Evolutionary conservation across 2,113 vertebrate genomes (phyloP).

Genomic region (Abramis brama): DNA sequence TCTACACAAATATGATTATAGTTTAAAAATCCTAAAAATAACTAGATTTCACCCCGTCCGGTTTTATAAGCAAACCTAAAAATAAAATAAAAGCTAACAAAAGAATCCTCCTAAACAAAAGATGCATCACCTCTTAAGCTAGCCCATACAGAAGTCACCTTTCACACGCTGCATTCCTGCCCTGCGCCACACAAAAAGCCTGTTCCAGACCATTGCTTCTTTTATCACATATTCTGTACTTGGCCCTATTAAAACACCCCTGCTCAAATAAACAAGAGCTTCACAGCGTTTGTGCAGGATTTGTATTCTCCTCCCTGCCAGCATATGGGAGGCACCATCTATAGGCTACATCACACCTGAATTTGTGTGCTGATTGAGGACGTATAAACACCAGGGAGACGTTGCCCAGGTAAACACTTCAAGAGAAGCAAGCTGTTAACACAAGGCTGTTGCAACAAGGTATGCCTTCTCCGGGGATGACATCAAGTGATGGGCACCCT

Average conservation of each 20-base stretch:
- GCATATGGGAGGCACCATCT: slow-evolving; percentile 45
- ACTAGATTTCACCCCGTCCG: neutral
- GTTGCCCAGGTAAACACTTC: slow-evolving; percentile 69
- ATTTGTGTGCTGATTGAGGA: slow-evolving; percentile 64
- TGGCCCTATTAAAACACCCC: slow-evolving; percentile 72
- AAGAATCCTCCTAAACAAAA: slow-evolving; percentile 72
- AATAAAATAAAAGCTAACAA: slow-evolving; percentile 70
- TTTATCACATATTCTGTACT: slow-evolving; percentile 74
- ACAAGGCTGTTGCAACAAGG: slow-evolving; percentile 69
- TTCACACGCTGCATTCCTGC: slow-evolving; percentile 74
- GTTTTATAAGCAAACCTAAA: slow-evolving; percentile 56
- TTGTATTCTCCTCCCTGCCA: slow-evolving; percentile 22
- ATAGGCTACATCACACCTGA: slow-evolving; percentile 51
- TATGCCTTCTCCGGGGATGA: slow-evolving; percentile 69
- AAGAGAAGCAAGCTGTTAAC: slow-evolving; percentile 68
- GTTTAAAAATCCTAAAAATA: neutral
- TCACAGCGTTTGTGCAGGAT: slow-evolving; percentile 25
- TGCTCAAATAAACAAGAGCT: slow-evolving; percentile 64
- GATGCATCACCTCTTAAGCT: slow-evolving; percentile 63
- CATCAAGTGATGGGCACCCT: slow-evolving; percentile 38
- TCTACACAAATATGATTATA: neutral
- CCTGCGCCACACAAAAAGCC: slow-evolving; percentile 69
- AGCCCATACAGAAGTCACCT: slow-evolving; percentile 69
- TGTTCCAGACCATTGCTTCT: slow-evolving; percentile 74
- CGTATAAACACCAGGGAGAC: slow-evolving; percentile 61